Evolutionary conservation across 2,888 invertebrate species (phyloP), one percentile per base, ranked within the genome.

Genomic region (Drosophila niveifrons): DNA sequence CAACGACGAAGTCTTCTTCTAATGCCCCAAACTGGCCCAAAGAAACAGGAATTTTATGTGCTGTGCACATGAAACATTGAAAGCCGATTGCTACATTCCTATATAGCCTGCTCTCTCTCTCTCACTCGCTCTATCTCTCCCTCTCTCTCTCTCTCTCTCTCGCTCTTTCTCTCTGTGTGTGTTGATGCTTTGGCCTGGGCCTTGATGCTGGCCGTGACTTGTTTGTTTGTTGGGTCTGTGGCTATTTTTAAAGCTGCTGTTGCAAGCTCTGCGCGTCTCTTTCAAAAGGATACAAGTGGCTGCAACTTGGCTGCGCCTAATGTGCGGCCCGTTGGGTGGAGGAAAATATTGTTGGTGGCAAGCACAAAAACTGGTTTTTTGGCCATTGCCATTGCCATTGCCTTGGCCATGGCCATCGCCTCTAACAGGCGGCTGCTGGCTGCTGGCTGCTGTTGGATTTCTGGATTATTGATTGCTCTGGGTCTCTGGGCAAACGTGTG

Each of bases 401-500:
- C 56, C 55, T 29, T 34, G 36, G 36, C 36, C 11, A 36, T 39
- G 39, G 39, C 39, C n/a, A 39, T 13, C 13, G 7, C 31, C 62
- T 73, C 73, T 75, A 73, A 57, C 59, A 70, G 75, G 59, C 66
- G 64, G 70, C 44, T 44, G 11, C 41, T 34, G 34, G 17, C 50
- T 55, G 51, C 43, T n/a, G 18, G 18, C 18, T 15, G 31, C 73
- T 57, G 68, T 74, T 70, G 65, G 50, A 72, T 75, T 72, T 72
- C 67, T 57, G 78, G 70, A 78, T 86, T 88, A 83, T 83, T 88
- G 88, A 83, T 83, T 88, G 88, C 88, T 83, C 80, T 83, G 80
- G 88, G 88, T 83, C 80, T 83, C 78, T 88, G 83, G 88, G 83
- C 83, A 65, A 83, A 82, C 78, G 66, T 72, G 71, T 74, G 67